Evolutionary conservation across 2,113 vertebrate species (phyloP), one percentile per base, ranked within the genome.

Genomic region (Phalacrocorax carbo): DNA sequence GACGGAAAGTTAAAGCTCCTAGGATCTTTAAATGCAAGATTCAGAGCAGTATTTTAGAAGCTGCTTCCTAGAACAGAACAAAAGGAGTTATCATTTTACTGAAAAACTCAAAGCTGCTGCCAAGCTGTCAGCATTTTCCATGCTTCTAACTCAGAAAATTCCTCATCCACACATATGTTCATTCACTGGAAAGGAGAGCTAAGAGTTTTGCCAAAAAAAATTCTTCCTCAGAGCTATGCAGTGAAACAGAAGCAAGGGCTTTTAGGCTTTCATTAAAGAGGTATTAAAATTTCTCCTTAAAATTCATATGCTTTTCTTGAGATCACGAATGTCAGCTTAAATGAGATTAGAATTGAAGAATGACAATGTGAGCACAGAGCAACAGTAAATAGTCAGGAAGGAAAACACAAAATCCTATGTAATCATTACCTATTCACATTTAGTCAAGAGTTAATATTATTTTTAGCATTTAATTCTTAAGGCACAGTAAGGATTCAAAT

Each of bases 91-190:
- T 62, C 21, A 75, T 77, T 90, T 92, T 30, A 88, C 10, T 66
- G 68, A 90, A 94, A 86, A 88, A 73, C 18, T 77, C 58, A 80
- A 90, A 94, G 89, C 46, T 83, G 42, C 46, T 93, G 93, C 46
- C 71, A 93, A 79, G 62, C 68, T 88, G 82, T 94, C 94, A 96
- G 46, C 38, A 86, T 73, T 93, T 82, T 90, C 71, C 25, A n/a
- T 29, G 57, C 62, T 21, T 93, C 10, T 86, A 96, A 86, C 57
- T 96, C 90, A 82, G 49, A 91, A 95, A 96, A 94, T 29, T 81
- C n/a, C 64, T 84, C 65, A 86, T 89, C 44, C 81, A 91, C 72
- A 36, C 44, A 62, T 76, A 83, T 38, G 84, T 68, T 93, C 90
- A 93, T 71, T 89, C 80, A 91, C 86, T 89, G 83, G 51, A 88